Evolutionary conservation across 1,140 invertebrate genomes (phyloP), one percentile per base, ranked within the genome.

Genomic region (Alviniconcha marisindica): DNA sequence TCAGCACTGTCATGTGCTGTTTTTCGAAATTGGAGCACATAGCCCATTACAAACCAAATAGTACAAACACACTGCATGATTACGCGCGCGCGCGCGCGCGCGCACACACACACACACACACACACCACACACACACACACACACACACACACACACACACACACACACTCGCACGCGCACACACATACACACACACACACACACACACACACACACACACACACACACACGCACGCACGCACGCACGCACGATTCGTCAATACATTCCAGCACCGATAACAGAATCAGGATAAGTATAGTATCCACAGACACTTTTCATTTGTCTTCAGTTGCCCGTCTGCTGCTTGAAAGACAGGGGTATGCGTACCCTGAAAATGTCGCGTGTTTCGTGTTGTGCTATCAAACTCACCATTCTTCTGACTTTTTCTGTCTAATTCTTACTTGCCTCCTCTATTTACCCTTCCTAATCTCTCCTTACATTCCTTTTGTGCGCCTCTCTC

Each of bases 41-140:
- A n/a, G n/a, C n/a, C n/a, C n/a, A n/a, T n/a, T n/a, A n/a, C n/a
- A n/a, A n/a, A n/a, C n/a, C n/a, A n/a, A n/a, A n/a, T n/a, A n/a
- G 18, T 48, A 48, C 48, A 77, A 4, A 77, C 48, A 77, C 44
- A 77, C n/a, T n/a, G n/a, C n/a, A n/a, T n/a, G n/a, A n/a, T n/a
- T n/a, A n/a, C 48, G 48, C 44, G n/a, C 48, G 48, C 40, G 63
- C 54, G 48, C 40, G 40, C 36, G 63, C 24, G 54, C 54, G 63
- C 56, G 40, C 54, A 80, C 21, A 60, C 54, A 80, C 40, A 44
- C 36, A 80, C 56, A 63, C 60, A 80, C n/a, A 63, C 36, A 80
- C 44, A 51, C 48, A 48, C 44, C 44, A 51, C 48, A 48, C 44
- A 51, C 48, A 51, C 44, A 42, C 44, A 77, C 44, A n/a, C 36